Percentiles rank a stretch among this genome's conserved stretches.
These are phyloP conservation scores for Bombyx huttoni DNA, from an alignment of 2,888 invertebrate genomes.

Conservation along the genomic window DNA sequence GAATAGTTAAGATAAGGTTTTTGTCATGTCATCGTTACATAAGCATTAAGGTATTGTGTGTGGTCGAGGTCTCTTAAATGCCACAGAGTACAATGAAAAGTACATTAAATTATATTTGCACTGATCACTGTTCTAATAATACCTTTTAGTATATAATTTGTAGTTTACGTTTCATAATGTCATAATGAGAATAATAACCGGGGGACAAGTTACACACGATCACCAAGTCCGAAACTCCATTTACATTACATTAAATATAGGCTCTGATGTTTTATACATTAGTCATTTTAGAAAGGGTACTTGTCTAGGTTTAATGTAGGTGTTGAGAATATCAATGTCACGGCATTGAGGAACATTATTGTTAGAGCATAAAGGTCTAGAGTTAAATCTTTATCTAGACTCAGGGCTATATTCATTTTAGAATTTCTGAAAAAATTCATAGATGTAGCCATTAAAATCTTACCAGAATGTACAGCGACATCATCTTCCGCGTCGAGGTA, in stretches of 20 bases:
- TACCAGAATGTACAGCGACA: slow-evolving; percentile 82
- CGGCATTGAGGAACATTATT: background rate
- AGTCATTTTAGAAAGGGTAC: background rate
- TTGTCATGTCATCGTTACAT: background rate
- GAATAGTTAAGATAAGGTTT: background rate
- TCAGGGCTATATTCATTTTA: too few relatives aligned
- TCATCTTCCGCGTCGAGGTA: slow-evolving; percentile 76
- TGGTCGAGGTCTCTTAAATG: background rate
- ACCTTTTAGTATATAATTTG: too few relatives aligned
- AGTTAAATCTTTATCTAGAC: too few relatives aligned
- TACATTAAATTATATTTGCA: too few relatives aligned
- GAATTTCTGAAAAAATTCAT: background rate
- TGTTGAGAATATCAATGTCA: background rate
- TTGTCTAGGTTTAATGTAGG: background rate
- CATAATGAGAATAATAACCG: too few relatives aligned
- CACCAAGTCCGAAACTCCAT: background rate
- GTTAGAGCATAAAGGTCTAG: background rate
- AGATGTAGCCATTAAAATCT: slow-evolving; percentile 9
- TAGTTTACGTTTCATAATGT: too few relatives aligned
- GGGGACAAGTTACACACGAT: too few relatives aligned
- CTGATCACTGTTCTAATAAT: too few relatives aligned
- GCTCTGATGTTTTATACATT: background rate
- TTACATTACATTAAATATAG: background rate
- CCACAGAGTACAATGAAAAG: background rate
- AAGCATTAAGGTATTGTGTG: background rate